Evolutionary conservation across 2,113 vertebrate species (phyloP).

Genomic region (Megaleporinus macrocephalus): DNA sequence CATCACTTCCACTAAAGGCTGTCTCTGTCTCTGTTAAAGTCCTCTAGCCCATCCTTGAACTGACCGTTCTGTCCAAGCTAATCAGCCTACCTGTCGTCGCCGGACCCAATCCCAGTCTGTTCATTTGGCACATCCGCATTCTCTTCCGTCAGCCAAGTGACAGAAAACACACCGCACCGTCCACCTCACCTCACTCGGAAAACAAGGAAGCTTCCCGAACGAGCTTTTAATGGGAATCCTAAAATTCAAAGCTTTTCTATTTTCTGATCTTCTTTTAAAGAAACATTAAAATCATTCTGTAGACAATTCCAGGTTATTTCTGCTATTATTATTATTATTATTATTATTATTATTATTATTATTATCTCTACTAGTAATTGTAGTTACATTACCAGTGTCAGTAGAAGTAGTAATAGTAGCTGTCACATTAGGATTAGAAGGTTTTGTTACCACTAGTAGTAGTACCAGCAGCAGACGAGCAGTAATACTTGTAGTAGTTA

Average conservation of each 20-base stretch:
- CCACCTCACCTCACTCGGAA: background rate
- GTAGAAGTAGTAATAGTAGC: too few relatives aligned
- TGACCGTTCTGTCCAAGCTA: slow-evolving; percentile 51
- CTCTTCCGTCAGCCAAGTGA: slow-evolving; percentile 42
- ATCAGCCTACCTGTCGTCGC: slow-evolving; percentile 45
- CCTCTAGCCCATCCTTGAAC: slow-evolving; percentile 22
- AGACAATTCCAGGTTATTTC: too few relatives aligned
- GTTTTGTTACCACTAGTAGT: too few relatives aligned
- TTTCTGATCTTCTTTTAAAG: too few relatives aligned
- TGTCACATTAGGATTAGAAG: too few relatives aligned
- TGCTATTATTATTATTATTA: too few relatives aligned
- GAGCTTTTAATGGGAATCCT: background rate
- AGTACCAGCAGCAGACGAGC: too few relatives aligned
- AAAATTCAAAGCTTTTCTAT: background rate
- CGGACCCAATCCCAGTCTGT: slow-evolving; percentile 36
- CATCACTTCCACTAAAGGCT: slow-evolving; percentile 44
- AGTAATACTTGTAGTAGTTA: too few relatives aligned
- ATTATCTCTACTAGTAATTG: too few relatives aligned
- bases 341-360: too few relatives aligned
- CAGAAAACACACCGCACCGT: slow-evolving; percentile 19
- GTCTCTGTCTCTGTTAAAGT: slow-evolving; percentile 24
- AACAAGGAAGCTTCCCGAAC: background rate
- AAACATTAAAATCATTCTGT: too few relatives aligned
- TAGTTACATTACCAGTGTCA: too few relatives aligned
- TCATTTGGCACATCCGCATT: slow-evolving; percentile 35